Percentiles rank a stretch among this genome's conserved stretches.
These are phyloP conservation scores for Drosophila rubida DNA, from an alignment of 2,888 invertebrate genomes.

Conservation along the genomic window DNA sequence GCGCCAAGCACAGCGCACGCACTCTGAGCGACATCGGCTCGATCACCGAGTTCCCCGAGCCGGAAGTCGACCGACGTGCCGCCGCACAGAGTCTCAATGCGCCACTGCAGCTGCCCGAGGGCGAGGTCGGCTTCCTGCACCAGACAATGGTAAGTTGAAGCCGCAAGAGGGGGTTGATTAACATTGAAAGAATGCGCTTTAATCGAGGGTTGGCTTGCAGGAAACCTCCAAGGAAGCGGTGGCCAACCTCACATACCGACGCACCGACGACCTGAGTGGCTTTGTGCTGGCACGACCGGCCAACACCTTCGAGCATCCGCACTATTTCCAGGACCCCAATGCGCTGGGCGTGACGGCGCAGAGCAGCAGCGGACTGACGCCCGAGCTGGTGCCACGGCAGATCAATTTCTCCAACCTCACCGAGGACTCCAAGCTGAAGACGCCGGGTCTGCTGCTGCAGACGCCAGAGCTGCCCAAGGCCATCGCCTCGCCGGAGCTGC, in stretches of 20 bases:
- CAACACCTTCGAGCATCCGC: slow-evolving; percentile 84
- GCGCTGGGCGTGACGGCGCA: slow-evolving; percentile 60
- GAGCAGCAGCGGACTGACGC: slow-evolving; percentile 69
- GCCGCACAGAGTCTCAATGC: slow-evolving; percentile 69
- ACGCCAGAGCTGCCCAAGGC: slow-evolving; percentile 80
- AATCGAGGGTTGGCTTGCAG: slow-evolving; percentile 44
- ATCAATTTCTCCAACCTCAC: slow-evolving; percentile 85
- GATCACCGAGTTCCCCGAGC: slow-evolving; percentile 90
- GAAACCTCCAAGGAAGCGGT: slow-evolving; percentile 82
- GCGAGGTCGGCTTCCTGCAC: slow-evolving; percentile 71
- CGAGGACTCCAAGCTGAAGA: slow-evolving; percentile 83
- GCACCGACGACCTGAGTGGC: slow-evolving; percentile 78
- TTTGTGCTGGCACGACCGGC: slow-evolving; percentile 74
- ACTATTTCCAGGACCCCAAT: slow-evolving; percentile 82
- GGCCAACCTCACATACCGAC: slow-evolving; percentile 82
- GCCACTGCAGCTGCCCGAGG: slow-evolving; percentile 73
- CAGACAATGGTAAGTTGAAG: slow-evolving; percentile 80
- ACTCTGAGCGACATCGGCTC: slow-evolving; percentile 90
- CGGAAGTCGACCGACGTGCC: slow-evolving; percentile 87
- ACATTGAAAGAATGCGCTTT: background rate
- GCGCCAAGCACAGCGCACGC: slow-evolving; percentile 88
- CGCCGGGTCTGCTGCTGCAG: slow-evolving; percentile 55
- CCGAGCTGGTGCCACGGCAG: slow-evolving; percentile 82
- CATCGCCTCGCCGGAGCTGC: slow-evolving; percentile 49
- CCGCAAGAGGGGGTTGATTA: background rate